Percentiles rank a stretch among this genome's conserved stretches.
Conservation (phyloP, 2,797 vertebrate genomes). For the Falco rusticolus region DNA sequence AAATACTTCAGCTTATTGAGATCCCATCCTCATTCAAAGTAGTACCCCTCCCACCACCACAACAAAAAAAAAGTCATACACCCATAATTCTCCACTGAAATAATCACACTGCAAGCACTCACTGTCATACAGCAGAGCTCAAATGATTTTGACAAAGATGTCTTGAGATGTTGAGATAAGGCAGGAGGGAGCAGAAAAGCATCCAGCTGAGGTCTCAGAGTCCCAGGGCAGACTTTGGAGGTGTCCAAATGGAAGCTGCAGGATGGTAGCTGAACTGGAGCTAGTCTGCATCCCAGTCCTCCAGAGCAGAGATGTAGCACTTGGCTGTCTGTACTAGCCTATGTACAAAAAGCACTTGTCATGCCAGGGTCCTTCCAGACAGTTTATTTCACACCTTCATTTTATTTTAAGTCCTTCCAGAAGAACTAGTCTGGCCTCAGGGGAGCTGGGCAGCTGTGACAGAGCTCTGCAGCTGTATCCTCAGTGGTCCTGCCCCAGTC, state of each 20-base stretch:
- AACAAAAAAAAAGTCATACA: neutral
- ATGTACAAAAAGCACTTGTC: neutral
- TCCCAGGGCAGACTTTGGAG: neutral
- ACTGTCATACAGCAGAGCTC: conserved; percentile 31
- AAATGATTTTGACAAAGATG: neutral
- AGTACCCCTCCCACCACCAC: neutral
- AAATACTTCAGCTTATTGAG: neutral
- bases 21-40: neutral
- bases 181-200: neutral
- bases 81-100: neutral
- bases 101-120: neutral
- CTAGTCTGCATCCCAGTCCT: neutral
- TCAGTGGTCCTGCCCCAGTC: neutral
- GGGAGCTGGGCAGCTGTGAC: neutral
- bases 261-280: neutral
- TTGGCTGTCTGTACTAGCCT: neutral
- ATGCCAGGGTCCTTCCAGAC: neutral
- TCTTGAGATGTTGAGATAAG: neutral
- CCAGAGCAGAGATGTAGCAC: neutral
- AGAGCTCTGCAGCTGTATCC: neutral
- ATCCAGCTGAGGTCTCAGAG: conserved; percentile 9
- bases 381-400: neutral
- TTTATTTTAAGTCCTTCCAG: neutral
- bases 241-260: neutral
- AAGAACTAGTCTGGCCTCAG: neutral